Percentiles rank a stretch among this genome's conserved stretches.
phyloP scores from a whole-genome alignment of 2,113 vertebrate species.

The Thryonomys swinderianus region DNA sequence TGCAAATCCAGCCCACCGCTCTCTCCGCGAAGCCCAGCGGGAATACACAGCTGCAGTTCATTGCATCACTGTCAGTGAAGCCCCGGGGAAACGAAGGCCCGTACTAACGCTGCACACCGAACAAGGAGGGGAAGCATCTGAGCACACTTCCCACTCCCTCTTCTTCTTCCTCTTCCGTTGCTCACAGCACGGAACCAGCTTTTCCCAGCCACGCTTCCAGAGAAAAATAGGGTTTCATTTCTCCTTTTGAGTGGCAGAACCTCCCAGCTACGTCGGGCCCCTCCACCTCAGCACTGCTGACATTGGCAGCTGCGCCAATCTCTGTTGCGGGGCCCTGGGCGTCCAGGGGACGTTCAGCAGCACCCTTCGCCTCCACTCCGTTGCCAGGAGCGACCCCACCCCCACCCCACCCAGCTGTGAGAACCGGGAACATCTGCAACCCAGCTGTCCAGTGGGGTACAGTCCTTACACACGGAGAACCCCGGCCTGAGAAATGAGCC shows the following conservation, averaged over 20 bases:
- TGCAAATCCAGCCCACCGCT: background rate
- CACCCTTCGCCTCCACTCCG: background rate
- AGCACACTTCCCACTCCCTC: background rate
- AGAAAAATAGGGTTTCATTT: background rate
- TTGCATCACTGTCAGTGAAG: constrained; percentile 18
- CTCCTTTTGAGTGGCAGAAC: background rate
- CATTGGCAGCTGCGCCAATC: background rate
- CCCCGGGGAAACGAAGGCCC: background rate
- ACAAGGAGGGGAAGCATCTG: background rate
- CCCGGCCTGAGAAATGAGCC: background rate
- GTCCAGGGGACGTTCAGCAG: background rate
- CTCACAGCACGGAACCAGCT: background rate
- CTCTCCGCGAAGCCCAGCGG: background rate
- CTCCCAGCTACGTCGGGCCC: background rate
- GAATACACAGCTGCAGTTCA: background rate
- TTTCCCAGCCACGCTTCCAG: background rate
- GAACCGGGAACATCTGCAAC: background rate
- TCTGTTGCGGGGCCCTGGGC: background rate
- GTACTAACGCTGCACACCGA: background rate
- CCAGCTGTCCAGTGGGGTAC: background rate
- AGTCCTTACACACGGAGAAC: background rate
- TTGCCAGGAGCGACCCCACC: background rate
- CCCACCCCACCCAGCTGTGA: background rate
- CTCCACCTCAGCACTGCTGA: background rate
- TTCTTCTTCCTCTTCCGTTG: background rate